Conservation (phyloP, 2,888 invertebrate genomes). For the Metacarcinus magister region DNA sequence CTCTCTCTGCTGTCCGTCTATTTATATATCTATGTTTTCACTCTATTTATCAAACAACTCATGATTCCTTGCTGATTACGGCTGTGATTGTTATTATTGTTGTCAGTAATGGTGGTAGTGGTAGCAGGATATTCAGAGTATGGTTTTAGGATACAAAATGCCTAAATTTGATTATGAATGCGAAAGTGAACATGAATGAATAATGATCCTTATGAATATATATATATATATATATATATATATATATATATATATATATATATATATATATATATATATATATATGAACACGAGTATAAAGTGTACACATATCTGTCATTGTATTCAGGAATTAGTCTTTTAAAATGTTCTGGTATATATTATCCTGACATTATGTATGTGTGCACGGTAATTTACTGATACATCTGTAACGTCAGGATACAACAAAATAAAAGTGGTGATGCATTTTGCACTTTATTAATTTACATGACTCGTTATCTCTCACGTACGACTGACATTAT, state of each 20-base stretch:
- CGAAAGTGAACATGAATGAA: neutral
- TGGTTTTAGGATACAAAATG: too few relatives aligned
- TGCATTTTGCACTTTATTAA: neutral
- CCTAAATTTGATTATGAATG: too few relatives aligned
- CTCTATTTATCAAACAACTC: too few relatives aligned
- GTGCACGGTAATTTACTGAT: neutral
- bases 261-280: too few relatives aligned
- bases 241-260: too few relatives aligned
- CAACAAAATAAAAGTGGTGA: neutral
- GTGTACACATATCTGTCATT: neutral
- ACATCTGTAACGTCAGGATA: neutral
- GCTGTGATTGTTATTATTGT: neutral
- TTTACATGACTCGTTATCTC: neutral
- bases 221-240: too few relatives aligned
- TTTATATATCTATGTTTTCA: too few relatives aligned
- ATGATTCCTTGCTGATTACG: neutral
- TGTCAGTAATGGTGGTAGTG: neutral
- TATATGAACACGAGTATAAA: neutral
- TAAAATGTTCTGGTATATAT: neutral
- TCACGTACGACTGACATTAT: neutral
- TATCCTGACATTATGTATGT: constrained; percentile 1
- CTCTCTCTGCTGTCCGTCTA: neutral
- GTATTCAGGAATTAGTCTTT: neutral
- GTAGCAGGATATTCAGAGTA: too few relatives aligned
- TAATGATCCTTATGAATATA: neutral